Percentiles rank a stretch among this genome's conserved stretches.
phyloP scores from a whole-genome alignment of 2,113 vertebrate genomes.

The Corynorhinus townsendii region DNA sequence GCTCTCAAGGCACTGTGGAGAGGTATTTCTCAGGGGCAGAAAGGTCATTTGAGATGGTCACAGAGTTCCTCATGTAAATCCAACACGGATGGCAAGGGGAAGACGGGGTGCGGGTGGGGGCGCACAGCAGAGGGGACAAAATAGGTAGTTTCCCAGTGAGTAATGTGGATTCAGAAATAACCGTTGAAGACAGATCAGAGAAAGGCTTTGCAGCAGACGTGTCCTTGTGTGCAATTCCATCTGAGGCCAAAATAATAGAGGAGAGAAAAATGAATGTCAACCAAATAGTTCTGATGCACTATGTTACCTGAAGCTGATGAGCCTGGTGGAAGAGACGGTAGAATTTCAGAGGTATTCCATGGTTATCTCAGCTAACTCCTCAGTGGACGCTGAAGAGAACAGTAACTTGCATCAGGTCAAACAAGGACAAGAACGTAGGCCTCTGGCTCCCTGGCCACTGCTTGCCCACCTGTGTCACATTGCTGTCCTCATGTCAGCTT shows the following conservation, averaged over 20 bases:
- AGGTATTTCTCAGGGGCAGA: background rate
- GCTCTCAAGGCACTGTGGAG: rapidly evolving
- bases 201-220: background rate
- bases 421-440: background rate
- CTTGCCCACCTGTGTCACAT: background rate
- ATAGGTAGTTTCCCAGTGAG: background rate
- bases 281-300: background rate
- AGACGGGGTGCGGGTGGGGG: background rate
- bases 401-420: background rate
- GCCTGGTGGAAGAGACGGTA: background rate
- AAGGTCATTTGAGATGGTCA: background rate
- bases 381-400: background rate
- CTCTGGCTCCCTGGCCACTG: background rate
- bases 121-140: background rate
- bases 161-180: background rate
- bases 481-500: background rate
- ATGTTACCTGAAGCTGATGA: background rate
- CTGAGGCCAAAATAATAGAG: background rate
- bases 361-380: background rate
- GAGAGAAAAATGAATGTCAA: background rate
- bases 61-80: background rate
- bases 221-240: background rate
- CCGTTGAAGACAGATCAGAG: background rate
- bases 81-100: background rate
- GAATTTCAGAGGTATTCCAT: background rate